Evolutionary conservation across 2,888 invertebrate genomes (phyloP).

Genomic region (Tortricodes alternella): DNA sequence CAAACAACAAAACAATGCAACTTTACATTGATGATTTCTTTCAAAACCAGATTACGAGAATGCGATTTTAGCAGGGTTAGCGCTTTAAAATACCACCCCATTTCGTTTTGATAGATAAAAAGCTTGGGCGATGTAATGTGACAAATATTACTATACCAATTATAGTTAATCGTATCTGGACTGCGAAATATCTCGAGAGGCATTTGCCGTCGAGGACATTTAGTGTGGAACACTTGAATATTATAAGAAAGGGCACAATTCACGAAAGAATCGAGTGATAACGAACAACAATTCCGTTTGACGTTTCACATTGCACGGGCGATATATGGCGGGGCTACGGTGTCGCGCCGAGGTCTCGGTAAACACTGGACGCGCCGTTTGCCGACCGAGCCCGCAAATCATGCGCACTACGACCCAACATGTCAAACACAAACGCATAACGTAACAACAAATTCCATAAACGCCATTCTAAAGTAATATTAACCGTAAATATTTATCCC

Average conservation of each 20-base stretch:
- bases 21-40: constrained; percentile 3
- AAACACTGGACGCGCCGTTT: constrained; percentile 42
- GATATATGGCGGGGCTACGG: constrained; percentile 77
- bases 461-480: constrained; percentile 62
- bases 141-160: constrained; percentile 23
- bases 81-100: constrained; percentile 3
- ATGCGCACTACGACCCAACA: constrained; percentile 28
- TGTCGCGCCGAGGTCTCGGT: constrained; percentile 45
- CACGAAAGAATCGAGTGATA: constrained; percentile 45
- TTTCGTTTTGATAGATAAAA: constrained; percentile 3
- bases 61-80: background rate
- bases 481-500: constrained; percentile 85
- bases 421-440: constrained; percentile 50
- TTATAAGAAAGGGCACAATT: constrained; percentile 33
- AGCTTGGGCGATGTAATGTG: constrained; percentile 8
- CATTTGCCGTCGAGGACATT: background rate
- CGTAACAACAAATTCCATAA: constrained; percentile 42
- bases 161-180: constrained; percentile 7
- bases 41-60: background rate
- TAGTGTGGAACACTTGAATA: constrained; percentile 27
- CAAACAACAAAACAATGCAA: constrained; percentile 42
- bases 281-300: constrained; percentile 67
- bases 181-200: background rate
- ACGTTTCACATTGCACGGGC: constrained; percentile 77
- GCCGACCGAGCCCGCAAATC: constrained; percentile 27